These are phyloP conservation scores for Agriopis marginaria DNA, from an alignment of 2,888 invertebrate genomes.

Conservation along the genomic window DNA sequence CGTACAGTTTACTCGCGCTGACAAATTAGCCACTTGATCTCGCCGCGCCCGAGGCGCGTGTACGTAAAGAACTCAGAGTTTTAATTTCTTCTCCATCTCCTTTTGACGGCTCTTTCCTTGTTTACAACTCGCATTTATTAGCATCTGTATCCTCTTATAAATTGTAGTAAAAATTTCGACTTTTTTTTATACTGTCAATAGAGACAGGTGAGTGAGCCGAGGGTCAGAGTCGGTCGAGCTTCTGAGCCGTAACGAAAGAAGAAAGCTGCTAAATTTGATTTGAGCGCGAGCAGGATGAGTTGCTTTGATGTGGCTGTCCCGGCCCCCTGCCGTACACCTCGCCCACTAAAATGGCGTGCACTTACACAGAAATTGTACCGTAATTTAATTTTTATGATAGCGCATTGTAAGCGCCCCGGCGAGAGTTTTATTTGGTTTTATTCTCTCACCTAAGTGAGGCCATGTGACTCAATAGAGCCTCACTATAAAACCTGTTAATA, in stretches of 20 bases:
- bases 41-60: conserved; percentile 64
- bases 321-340: conserved; percentile 56
- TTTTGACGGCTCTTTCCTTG: conserved; percentile 59
- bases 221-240: conserved; percentile 61
- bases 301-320: conserved; percentile 81
- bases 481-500: conserved; percentile 19
- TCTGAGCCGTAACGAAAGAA: conserved; percentile 72
- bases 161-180: conserved; percentile 47
- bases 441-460: conserved; percentile 59
- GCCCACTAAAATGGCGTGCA: conserved; percentile 77
- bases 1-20: conserved; percentile 72
- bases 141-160: conserved; percentile 46
- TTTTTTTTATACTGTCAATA: conserved; percentile 45
- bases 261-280: conserved; percentile 83
- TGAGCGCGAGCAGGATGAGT: conserved; percentile 72
- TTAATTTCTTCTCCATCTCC: conserved; percentile 63
- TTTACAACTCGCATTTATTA: conserved; percentile 61
- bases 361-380: conserved; percentile 81
- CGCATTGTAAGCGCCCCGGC: conserved; percentile 79
- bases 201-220: conserved; percentile 50
- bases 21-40: conserved; percentile 83
- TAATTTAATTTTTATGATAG: conserved; percentile 86
- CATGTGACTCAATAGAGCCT: conserved; percentile 47
- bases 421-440: conserved; percentile 74
- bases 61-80: conserved; percentile 66